Evolutionary conservation across 1,140 invertebrate genomes (phyloP), one percentile per base, ranked within the genome.

Genomic region (Lucilia cuprina): DNA sequence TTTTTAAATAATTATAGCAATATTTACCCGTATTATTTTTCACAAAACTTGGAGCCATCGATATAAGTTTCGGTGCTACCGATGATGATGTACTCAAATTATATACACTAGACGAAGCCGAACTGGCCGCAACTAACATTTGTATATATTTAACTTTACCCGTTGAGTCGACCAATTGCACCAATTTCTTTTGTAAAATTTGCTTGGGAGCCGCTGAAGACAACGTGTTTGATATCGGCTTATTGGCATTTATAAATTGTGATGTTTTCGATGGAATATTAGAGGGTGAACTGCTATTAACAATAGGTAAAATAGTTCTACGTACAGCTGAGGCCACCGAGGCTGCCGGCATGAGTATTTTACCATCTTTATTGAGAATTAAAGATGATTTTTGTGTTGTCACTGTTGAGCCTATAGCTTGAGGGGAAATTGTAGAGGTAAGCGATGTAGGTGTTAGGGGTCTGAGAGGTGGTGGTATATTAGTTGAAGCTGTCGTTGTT

Each of bases 121-220:
- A 49, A 13, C 82, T 34, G 2, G 74, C 35, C 3, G 82, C 82
- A 7, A 84, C 82, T 25, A 84, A 34, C 82, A 85, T 82, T 78
- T 83, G 83, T n/a, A 85, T 84, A 17, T 83, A 75, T 70, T 84
- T 86, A 13, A 86, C 82, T 50, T 85, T 85, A 10, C 86, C 85
- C 13, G 85, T n/a, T 19, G 82, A 83, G 35, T 85, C 85, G 17
- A 85, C 77, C 30, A 85, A 83, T 80, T 86, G 83, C 0, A 85
- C 82, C 30, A 84, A 14, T 85, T 84, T 85, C 74, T 83, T 84
- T 83, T 84, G 85, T 3, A 84, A 35, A 25, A 85, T 82, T 83
- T 80, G 77, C 21, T 80, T 80, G 10, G 65, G 65, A 65, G 17
- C 21, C 19, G 77, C 35, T 25, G 41, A 4, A 21, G 77, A n/a